Evolutionary conservation across 2,888 invertebrate species (phyloP).

Genomic region (Antheraea assamensis): DNA sequence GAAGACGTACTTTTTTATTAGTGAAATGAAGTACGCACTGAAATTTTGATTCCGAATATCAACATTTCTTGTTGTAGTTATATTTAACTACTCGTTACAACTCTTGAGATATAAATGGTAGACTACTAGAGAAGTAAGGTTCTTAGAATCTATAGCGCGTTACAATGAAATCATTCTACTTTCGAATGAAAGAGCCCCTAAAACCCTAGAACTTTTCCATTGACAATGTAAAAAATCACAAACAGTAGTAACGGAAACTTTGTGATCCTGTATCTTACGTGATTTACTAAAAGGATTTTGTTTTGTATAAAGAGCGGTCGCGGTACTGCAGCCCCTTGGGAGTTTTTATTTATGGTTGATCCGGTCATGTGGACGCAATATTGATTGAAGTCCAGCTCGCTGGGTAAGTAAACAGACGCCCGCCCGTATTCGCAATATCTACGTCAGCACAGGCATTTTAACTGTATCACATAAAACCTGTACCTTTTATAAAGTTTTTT

Average conservation of each 20-base stretch:
- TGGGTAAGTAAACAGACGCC: background rate
- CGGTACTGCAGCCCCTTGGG: background rate
- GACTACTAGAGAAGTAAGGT: too few species aligned
- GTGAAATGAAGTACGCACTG: too few species aligned
- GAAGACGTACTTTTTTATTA: background rate
- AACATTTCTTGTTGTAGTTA: too few species aligned
- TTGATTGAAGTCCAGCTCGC: background rate
- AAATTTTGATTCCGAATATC: too few species aligned
- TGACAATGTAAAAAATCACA: background rate
- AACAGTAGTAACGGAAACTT: background rate
- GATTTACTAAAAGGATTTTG: background rate
- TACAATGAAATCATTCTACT: background rate
- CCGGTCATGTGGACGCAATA: background rate
- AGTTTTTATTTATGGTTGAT: conserved; percentile 2
- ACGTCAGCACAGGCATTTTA: background rate
- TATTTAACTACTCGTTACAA: too few species aligned
- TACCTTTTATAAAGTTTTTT: background rate
- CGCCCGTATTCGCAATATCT: background rate
- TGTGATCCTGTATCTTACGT: background rate
- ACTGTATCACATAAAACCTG: background rate
- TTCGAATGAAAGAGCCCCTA: background rate
- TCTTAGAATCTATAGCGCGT: background rate
- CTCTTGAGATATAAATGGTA: too few species aligned
- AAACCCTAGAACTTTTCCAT: background rate
- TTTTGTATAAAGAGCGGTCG: background rate